Evolutionary conservation across 1,140 invertebrate species (phyloP), one percentile per base, ranked within the genome.

Genomic region (Eriosoma lanigerum): DNA sequence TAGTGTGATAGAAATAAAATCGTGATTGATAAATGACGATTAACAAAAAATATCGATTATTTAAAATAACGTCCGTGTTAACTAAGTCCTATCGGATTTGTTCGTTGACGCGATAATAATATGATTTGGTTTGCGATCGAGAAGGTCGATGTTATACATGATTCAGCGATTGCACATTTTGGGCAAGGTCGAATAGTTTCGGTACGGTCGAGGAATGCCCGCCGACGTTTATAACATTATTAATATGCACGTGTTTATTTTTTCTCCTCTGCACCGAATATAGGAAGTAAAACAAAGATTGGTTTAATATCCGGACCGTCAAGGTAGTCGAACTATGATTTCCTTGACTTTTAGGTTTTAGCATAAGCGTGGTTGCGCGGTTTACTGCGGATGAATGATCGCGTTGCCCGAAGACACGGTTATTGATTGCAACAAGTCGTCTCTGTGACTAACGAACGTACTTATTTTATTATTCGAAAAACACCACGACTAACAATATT

Each of bases 291-390:
- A 38, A 29, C 19, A 60, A 17, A 29, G 56, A 60, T 58, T 13
- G 12, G 52, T 24, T 60, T 44, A 5, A 60, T 6, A 78, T 78
- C 75, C 75, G 75, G 72, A 15, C 24, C 26, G 75, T 78, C 75
- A 78, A 78, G 75, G 75, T 78, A 58, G 21, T 56, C 73, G 73
- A 76, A 76, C 73, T 78, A 21, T 19, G 24, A 26, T 78, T 52
- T 78, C 75, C 75, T 78, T 78, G 75, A 78, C 75, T 78, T 48
- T 78, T n/a, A 13, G 56, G 56, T 78, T 48, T 78, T n/a, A 13
- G 56, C 48, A 76, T 26, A 15, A 72, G 17, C 15, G 58, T 15
- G 44, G 3, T 8, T 29, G 24, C 29, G 75, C 44, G 75, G 75
- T 78, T 60, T 29, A 13, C 17, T 17, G n/a, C 38, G 75, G 38